These are phyloP conservation scores for Eristalis arbustorum DNA, from an alignment of 2,888 invertebrate genomes.

Conservation along the genomic window DNA sequence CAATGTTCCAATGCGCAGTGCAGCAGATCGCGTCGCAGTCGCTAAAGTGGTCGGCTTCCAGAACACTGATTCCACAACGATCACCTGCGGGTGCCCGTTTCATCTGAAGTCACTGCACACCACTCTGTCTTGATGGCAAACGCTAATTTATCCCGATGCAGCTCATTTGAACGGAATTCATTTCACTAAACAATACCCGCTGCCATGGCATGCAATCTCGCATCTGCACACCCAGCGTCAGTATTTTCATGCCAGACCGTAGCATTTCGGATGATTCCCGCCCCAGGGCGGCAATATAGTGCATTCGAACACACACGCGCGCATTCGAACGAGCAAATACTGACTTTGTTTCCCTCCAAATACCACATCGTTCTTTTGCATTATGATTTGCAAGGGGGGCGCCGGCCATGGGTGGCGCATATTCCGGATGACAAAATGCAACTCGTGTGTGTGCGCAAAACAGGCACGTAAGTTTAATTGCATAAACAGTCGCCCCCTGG, in stretches of 20 bases:
- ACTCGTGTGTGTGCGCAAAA: conserved; percentile 5
- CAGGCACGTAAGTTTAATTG: conserved; percentile 42
- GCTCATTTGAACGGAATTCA: background rate
- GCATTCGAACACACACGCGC: background rate
- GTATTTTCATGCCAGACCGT: background rate
- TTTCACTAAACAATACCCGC: background rate
- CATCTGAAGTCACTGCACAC: too few species aligned
- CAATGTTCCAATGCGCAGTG: too few species aligned
- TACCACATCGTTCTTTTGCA: conserved; percentile 11
- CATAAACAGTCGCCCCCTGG: conserved; percentile 43
- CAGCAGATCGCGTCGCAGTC: too few species aligned
- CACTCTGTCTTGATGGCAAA: too few species aligned
- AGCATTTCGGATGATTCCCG: background rate
- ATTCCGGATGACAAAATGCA: conserved; percentile 26
- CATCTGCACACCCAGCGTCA: background rate
- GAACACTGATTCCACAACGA: too few species aligned
- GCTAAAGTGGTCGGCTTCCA: too few species aligned
- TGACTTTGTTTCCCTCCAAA: conserved; percentile 1
- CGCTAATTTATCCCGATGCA: background rate
- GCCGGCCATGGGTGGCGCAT: too few species aligned
- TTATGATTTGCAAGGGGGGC: conserved; percentile 15
- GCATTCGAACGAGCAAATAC: background rate
- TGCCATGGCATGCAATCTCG: background rate
- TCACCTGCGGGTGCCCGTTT: too few species aligned
- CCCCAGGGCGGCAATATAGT: background rate